These are phyloP conservation scores for Damaliscus lunatus DNA, from an alignment of 2,113 vertebrate genomes.

Conservation along the genomic window DNA sequence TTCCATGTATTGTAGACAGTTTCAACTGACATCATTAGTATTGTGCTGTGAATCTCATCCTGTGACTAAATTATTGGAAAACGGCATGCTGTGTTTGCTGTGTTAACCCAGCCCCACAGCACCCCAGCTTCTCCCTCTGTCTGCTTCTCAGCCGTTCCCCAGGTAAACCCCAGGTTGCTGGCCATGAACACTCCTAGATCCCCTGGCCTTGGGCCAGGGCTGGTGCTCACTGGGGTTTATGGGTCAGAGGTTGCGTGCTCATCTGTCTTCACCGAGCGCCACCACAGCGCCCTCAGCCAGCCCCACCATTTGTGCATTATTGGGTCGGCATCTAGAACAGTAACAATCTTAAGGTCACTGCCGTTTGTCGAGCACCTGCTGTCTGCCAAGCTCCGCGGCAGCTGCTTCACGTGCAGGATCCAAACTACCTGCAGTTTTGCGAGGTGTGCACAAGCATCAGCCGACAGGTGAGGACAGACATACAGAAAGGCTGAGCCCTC, in stretches of 20 bases:
- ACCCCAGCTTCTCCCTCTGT: background rate
- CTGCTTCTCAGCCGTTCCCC: background rate
- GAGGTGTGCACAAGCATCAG: background rate
- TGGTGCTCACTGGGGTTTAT: no score
- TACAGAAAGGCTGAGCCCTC: background rate
- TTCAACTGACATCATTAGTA: background rate
- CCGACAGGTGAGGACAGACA: background rate
- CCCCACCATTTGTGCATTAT: accelerated
- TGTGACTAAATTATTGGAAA: background rate
- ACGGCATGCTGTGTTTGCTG: background rate
- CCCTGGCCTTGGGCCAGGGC: background rate
- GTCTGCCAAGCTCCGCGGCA: background rate
- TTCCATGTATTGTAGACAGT: background rate
- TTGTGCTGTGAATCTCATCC: background rate
- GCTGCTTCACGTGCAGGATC: background rate
- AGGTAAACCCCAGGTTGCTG: background rate
- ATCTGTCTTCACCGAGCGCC: background rate
- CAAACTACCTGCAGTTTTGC: background rate
- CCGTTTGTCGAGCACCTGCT: background rate
- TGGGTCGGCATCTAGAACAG: background rate
- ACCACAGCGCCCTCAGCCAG: background rate
- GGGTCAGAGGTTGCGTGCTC: background rate
- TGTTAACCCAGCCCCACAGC: background rate
- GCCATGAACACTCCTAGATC: background rate
- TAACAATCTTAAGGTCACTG: background rate